Percentiles rank a stretch among this genome's conserved stretches.
These are phyloP conservation scores for Gnathonemus longibarbis DNA, from an alignment of 2,113 vertebrate genomes.

Conservation along the genomic window DNA sequence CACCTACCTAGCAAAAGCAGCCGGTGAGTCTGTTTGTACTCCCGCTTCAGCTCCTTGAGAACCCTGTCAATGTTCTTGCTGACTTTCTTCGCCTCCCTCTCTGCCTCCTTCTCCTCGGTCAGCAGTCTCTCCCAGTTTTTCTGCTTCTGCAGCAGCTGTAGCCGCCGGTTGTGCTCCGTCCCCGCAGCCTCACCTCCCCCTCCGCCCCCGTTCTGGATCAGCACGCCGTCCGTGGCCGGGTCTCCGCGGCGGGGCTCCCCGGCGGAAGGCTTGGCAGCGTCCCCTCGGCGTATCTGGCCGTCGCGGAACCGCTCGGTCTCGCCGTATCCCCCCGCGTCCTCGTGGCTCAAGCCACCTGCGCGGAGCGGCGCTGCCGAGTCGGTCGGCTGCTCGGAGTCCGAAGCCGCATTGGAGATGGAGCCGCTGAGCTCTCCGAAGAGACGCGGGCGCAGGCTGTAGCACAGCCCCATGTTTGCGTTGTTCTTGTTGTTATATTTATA, in stretches of 20 bases:
- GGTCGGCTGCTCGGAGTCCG: conserved; percentile 60
- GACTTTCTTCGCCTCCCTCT: conserved; percentile 83
- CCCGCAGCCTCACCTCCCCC: conserved; percentile 45
- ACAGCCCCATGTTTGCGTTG: conserved; percentile 79
- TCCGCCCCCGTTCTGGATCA: conserved; percentile 62
- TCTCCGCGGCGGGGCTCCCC: conserved; percentile 55
- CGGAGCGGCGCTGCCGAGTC: conserved; percentile 51
- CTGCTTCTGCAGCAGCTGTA: conserved; percentile 62
- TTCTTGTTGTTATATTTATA: conserved; percentile 46
- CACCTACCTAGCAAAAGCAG: conserved; percentile 85
- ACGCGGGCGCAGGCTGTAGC: conserved; percentile 89
- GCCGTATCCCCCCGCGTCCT: conserved; percentile 53
- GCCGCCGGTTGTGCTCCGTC: conserved; percentile 56
- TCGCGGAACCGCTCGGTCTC: conserved; percentile 30
- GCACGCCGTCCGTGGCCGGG: conserved; percentile 57
- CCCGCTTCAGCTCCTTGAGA: conserved; percentile 82
- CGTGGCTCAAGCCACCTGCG: conserved; percentile 54
- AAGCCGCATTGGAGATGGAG: conserved; percentile 66
- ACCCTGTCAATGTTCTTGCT: conserved; percentile 82
- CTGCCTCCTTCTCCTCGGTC: conserved; percentile 83
- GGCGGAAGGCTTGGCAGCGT: conserved; percentile 52
- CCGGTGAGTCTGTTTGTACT: conserved; percentile 87
- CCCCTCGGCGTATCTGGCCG: conserved; percentile 55
- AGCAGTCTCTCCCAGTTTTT: conserved; percentile 80
- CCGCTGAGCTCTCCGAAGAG: conserved; percentile 79